A percentile compares a stretch with the other conserved stretches of the same genome.
These are phyloP conservation scores for Apus apus DNA, from an alignment of 2,113 vertebrate genomes.

Conservation along the genomic window DNA sequence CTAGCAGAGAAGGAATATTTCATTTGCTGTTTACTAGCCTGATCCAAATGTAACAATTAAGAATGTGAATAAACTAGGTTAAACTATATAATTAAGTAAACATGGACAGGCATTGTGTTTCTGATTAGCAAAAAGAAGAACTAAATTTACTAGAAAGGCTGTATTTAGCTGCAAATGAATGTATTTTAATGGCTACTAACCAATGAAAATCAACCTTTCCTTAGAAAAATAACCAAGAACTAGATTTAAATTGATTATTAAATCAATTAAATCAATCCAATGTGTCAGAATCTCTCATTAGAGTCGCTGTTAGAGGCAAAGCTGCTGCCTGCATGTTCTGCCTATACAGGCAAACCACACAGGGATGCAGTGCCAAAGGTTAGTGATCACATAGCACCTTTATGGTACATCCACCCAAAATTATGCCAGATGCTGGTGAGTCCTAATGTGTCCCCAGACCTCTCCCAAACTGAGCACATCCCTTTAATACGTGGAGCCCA, in stretches of 20 bases:
- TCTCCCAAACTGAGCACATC: background rate
- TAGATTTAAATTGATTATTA: slow-evolving; percentile 40
- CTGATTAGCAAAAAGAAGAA: slow-evolving; percentile 5
- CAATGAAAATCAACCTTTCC: slow-evolving; percentile 33
- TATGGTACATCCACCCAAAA: background rate
- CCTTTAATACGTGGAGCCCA: background rate
- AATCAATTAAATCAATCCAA: slow-evolving; percentile 55
- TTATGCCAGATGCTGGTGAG: accelerated
- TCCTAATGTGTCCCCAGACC: background rate
- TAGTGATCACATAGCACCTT: background rate
- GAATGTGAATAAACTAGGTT: background rate
- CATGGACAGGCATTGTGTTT: background rate
- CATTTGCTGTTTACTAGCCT: background rate
- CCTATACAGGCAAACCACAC: background rate
- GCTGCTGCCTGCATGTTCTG: background rate
- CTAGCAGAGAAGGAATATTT: background rate
- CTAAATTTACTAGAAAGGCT: slow-evolving; percentile 6
- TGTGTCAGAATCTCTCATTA: background rate
- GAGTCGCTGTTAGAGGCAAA: background rate
- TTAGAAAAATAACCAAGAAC: slow-evolving; percentile 44
- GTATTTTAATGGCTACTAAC: slow-evolving; percentile 19
- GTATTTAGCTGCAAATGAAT: slow-evolving; percentile 19
- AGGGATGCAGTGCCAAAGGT: background rate
- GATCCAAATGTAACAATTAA: background rate
- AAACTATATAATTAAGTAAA: slow-evolving; percentile 9